These are phyloP conservation scores for Chaetops frenatus DNA, from an alignment of 2,113 vertebrate species.

Conservation along the genomic window DNA sequence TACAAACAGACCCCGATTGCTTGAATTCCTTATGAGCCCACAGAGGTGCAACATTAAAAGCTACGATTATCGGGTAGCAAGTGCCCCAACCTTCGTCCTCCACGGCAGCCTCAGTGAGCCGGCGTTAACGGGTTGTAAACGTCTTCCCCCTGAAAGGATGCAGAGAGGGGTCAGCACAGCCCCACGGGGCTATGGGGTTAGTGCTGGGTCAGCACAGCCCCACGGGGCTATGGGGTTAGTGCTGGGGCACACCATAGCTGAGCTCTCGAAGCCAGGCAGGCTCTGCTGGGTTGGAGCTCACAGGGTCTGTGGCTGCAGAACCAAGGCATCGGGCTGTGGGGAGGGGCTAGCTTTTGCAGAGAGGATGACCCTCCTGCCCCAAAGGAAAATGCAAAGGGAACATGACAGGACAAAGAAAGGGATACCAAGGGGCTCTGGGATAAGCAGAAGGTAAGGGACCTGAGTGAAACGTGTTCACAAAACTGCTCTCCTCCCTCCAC, in stretches of 20 bases:
- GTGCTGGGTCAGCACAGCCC: neutral
- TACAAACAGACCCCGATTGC: constrained; percentile 76
- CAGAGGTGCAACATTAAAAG: constrained; percentile 72
- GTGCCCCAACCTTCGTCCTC: constrained; percentile 62
- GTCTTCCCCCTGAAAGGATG: constrained; percentile 88
- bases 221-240: neutral
- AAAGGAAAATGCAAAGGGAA: neutral
- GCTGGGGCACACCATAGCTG: accelerated
- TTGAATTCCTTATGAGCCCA: constrained; percentile 73
- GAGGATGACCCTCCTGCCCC: neutral
- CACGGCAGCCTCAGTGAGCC: constrained; percentile 2
- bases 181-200: neutral
- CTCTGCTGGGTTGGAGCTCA: neutral
- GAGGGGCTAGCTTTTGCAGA: neutral
- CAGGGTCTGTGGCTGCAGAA: neutral
- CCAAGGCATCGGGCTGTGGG: accelerated
- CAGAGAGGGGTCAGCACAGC: neutral
- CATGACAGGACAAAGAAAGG: neutral
- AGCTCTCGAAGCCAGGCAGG: neutral
- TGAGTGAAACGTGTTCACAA: accelerated
- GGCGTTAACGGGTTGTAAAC: constrained; percentile 83
- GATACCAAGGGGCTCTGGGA: neutral
- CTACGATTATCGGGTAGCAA: constrained; percentile 72
- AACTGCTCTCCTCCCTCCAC: neutral
- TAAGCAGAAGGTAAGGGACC: neutral